Evolutionary conservation across 2,113 vertebrate genomes (phyloP).

Genomic region (Hystrix brachyura): DNA sequence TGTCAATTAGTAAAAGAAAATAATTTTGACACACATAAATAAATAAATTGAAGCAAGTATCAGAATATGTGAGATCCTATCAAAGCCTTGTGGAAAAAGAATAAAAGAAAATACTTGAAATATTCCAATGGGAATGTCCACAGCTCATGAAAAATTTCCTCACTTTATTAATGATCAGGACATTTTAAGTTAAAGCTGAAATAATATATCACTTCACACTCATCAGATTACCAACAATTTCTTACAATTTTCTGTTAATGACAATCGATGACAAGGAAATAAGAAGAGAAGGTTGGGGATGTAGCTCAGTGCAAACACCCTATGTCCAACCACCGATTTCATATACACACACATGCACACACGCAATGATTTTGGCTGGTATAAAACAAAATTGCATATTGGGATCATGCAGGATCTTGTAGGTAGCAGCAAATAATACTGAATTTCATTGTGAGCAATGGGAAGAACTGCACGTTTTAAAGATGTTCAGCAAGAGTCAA

Average conservation of each 20-base stretch:
- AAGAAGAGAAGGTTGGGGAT: too few species aligned
- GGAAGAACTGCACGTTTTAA: neutral
- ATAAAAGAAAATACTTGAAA: neutral
- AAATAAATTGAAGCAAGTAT: neutral
- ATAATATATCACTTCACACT: neutral
- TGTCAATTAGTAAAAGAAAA: neutral
- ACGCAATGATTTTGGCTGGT: neutral
- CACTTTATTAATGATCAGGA: neutral
- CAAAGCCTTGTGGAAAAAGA: neutral
- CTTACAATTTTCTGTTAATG: neutral
- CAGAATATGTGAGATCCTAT: neutral
- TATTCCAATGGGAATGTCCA: neutral
- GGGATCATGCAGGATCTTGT: neutral
- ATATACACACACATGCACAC: neutral
- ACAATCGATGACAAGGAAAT: neutral
- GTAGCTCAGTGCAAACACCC: neutral
- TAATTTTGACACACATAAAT: neutral
- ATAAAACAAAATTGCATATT: neutral
- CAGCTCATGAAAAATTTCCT: neutral
- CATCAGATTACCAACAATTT: neutral
- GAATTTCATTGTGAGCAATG: neutral
- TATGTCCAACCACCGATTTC: neutral
- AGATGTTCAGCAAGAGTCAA: neutral
- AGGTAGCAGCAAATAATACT: neutral
- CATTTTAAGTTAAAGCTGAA: neutral